Base-by-base conservation (phyloP, 1,140 invertebrate genomes). In the Scaptomyza graminum region DNA sequence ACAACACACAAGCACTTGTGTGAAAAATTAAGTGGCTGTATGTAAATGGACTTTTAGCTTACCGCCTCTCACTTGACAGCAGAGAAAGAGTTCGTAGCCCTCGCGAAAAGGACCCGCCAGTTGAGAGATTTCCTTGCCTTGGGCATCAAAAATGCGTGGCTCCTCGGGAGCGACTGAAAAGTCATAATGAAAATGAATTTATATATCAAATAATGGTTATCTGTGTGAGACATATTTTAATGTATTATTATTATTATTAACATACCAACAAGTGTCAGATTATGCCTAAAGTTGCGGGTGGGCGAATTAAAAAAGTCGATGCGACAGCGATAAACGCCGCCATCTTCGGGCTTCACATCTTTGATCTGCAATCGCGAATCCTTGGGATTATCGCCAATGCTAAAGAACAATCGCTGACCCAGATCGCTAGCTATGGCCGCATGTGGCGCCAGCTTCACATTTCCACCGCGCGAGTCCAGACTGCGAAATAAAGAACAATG, bases 301-400 rank as follows among this genome's bases (percentile, higher is more conserved):
- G 96, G 96, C 0, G 96, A 96, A 85, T 97, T 95, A 44, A 95
- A 93, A 81, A 97, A 97, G 92, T 98, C 97, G 25, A 97, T 95
- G 65, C 97, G 93, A 90, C 97, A 97, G 76, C 95, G 93, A 89
- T 96, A 97, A 11, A 96, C 91, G 1, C 96, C 96, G 79, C 97
- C 95, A 76, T 97, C 96, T 13, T 93, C 93, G 47, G 93, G 92
- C 47, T 94, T 94, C 31, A 96, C 95, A 64, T 95, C 94, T 79
- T 95, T 94, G 54, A 97, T 94, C 57, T 94, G 94, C 51, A 97
- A 92, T 76, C 94, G 94, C 2, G 96, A 95, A 71, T 93, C 94
- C 71, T 95, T 94, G 12, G 94, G 94, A 75, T 94, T 94, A 73
- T 95, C 94, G 69, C 94, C 94, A 22, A 95, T 94, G 28, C 95